Evolutionary conservation across 2,888 invertebrate genomes (phyloP).

Genomic region (Syrphus vitripennis): DNA sequence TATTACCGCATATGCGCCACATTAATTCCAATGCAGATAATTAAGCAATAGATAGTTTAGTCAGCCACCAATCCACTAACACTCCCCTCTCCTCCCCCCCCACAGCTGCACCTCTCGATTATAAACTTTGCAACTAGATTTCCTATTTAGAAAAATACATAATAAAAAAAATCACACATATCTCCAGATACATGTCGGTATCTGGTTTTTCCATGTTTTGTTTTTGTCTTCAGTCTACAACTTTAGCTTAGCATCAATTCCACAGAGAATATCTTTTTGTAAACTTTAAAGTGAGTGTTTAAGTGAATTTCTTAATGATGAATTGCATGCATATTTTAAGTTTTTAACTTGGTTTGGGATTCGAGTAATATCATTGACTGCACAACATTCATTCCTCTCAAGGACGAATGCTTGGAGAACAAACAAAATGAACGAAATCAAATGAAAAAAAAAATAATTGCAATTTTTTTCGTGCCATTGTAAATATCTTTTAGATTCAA

Average conservation of each 20-base stretch:
- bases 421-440: constrained; percentile 11
- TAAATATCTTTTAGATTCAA: constrained; percentile 51
- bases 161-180: not conserved
- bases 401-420: constrained; percentile 41
- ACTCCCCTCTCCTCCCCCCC: not conserved
- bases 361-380: not conserved
- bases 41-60: constrained; percentile 71
- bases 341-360: not conserved
- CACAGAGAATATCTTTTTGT: not conserved
- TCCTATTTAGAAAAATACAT: constrained; percentile 47
- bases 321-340: constrained; percentile 43
- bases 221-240: not conserved
- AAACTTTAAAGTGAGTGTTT: not conserved
- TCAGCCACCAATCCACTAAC: constrained; percentile 46
- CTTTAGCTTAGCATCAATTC: not conserved
- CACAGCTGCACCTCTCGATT: constrained; percentile 40
- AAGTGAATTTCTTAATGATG: constrained; percentile 30
- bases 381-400: constrained; percentile 38
- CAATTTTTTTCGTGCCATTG: constrained; percentile 16
- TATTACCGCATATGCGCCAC: constrained; percentile 67
- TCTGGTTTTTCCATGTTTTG: constrained; percentile 27
- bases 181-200: constrained; percentile 8
- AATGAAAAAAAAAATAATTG: constrained; percentile 51
- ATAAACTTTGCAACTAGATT: constrained; percentile 43
- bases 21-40: constrained; percentile 68